phyloP scores from a whole-genome alignment of 2,797 vertebrate genomes.

The Psittacula echo region DNA sequence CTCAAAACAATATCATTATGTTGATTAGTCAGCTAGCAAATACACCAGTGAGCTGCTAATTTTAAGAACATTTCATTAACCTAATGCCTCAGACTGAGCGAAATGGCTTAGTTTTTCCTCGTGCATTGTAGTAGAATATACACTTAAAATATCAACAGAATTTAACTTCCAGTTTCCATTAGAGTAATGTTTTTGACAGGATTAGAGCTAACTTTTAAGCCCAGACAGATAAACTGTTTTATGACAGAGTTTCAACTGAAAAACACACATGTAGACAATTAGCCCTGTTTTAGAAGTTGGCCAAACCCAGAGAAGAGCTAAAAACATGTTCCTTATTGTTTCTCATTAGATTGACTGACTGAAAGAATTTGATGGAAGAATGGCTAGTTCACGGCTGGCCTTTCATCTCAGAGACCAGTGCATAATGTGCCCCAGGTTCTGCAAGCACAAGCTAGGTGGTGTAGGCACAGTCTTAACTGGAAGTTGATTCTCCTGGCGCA shows the following conservation, averaged over 20 bases:
- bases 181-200: background rate
- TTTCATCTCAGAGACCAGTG: conserved; percentile 45
- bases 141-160: background rate
- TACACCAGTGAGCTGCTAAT: background rate
- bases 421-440: background rate
- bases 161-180: conserved; percentile 7
- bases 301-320: conserved; percentile 32
- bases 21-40: background rate
- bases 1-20: background rate
- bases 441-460: background rate
- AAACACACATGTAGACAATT: conserved; percentile 67
- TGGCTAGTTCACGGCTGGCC: background rate
- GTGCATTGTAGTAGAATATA: background rate
- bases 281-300: conserved; percentile 15
- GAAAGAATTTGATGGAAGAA: conserved; percentile 22
- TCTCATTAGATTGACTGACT: conserved; percentile 34
- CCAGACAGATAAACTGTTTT: background rate
- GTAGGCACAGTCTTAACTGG: accelerated
- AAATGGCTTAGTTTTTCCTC: background rate
- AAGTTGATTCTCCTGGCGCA: background rate
- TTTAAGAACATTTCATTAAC: background rate
- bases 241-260: conserved; percentile 6
- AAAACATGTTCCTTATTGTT: conserved; percentile 27
- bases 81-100: background rate
- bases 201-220: conserved; percentile 31